These are phyloP conservation scores for Synergus umbraculus DNA, from an alignment of 2,888 invertebrate genomes.

Conservation along the genomic window DNA sequence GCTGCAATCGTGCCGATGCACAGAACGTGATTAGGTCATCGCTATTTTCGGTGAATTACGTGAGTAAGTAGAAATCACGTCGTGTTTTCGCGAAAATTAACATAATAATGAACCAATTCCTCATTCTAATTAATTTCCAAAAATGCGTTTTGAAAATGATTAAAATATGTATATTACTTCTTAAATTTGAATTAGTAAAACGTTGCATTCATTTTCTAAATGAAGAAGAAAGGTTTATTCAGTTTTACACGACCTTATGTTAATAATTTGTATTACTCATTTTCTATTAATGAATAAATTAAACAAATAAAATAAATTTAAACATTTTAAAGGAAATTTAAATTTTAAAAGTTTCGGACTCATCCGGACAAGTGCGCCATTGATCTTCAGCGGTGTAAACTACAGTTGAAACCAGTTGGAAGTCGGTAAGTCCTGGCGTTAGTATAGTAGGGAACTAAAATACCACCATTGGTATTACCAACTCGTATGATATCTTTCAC, in stretches of 20 bases:
- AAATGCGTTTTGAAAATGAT: background rate
- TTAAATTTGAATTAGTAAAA: too few relatives aligned
- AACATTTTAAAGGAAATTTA: background rate
- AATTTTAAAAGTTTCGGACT: background rate
- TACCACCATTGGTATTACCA: background rate
- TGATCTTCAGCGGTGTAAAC: too few relatives aligned
- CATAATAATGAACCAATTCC: background rate
- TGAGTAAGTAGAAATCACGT: background rate
- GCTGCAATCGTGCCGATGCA: conserved; percentile 5
- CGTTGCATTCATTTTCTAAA: too few relatives aligned
- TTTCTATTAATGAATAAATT: too few relatives aligned
- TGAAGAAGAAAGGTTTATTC: too few relatives aligned
- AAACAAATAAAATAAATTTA: background rate
- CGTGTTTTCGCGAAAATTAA: background rate
- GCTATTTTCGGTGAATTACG: conserved; percentile 12
- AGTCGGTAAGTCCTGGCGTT: background rate
- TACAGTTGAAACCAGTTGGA: background rate
- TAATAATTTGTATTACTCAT: too few relatives aligned
- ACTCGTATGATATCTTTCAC: background rate
- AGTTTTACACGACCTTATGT: too few relatives aligned
- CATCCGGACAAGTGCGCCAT: background rate
- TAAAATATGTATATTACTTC: background rate
- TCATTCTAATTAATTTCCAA: background rate
- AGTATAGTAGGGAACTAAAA: background rate
- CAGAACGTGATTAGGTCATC: conserved; percentile 12